Evolutionary conservation across 2,113 vertebrate species (phyloP).

Genomic region (Acanthisitta chloris): DNA sequence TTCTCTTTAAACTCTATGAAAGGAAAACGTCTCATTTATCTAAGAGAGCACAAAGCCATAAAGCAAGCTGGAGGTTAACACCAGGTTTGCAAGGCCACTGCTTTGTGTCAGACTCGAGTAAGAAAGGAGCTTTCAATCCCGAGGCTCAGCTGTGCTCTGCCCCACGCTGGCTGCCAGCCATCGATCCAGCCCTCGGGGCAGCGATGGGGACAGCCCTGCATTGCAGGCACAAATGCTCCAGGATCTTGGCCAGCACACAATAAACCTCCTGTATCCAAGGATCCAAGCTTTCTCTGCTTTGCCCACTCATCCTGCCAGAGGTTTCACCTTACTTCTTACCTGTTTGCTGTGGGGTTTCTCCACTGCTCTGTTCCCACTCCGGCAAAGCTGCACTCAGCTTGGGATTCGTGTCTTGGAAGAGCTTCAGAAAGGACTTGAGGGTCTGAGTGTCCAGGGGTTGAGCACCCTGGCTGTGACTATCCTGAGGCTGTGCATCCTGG

Average conservation of each 20-base stretch:
- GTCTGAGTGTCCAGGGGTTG: constrained; percentile 33
- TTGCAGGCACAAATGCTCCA: neutral
- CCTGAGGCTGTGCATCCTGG: neutral
- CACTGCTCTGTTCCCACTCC: neutral
- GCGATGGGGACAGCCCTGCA: neutral
- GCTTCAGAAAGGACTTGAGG: constrained; percentile 55
- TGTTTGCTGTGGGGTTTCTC: neutral
- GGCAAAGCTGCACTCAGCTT: constrained; percentile 11
- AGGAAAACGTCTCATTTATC: constrained; percentile 76
- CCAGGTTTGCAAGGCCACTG: constrained; percentile 70
- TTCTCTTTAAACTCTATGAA: constrained; percentile 80
- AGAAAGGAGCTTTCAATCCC: constrained; percentile 16
- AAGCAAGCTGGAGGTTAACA: constrained; percentile 75
- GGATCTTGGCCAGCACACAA: neutral
- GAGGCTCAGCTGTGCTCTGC: constrained; percentile 26
- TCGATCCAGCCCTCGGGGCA: neutral
- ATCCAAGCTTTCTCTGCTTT: neutral
- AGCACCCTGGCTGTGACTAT: constrained; percentile 5
- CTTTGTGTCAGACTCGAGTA: constrained; percentile 57
- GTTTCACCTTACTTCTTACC: neutral
- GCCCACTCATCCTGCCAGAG: neutral
- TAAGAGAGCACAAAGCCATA: constrained; percentile 71
- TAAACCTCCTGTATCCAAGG: neutral
- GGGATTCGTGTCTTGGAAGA: constrained; percentile 46
- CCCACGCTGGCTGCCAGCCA: neutral